Base-by-base conservation (phyloP, 2,113 vertebrate genomes). In the Ctenodactylus gundi region DNA sequence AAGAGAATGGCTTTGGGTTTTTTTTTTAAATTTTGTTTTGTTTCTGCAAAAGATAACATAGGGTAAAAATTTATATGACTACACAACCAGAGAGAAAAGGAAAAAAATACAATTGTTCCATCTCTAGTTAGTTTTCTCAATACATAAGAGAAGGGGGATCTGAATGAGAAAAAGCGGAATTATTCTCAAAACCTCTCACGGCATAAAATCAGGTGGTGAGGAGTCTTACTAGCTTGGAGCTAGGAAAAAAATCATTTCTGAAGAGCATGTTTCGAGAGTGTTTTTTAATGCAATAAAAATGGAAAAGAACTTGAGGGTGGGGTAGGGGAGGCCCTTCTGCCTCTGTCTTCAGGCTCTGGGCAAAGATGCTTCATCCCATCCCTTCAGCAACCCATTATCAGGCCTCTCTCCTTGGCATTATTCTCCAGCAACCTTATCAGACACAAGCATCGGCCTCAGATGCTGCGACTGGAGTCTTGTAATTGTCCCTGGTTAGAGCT, bases 371-470 rank as follows among this genome's bases (percentile, higher is more conserved):
- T 88, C 96, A 90, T 97, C 98, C 97, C 97, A 98, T 95, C 97
- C 97, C 98, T 98, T 98, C 97, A 98, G 97, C 97, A 97, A 96
- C n/a, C 97, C 97, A 98, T 98, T 98, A 98, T 98, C 96, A 73
- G 58, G 87, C 94, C 97, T 96, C 97, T 97, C 98, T 97, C 96
- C 97, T 97, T 97, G 88, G 84, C 97, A 98, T 98, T 98, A 98
- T 98, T 98, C 98, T 97, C 97, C 97, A 97, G 98, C 97, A 98
- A 97, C 98, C 98, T 98, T 98, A 98, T 98, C 98, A 98, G 97
- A 97, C 92, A 41, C 95, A 96, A 98, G 97, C 97, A 98, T 98
- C 98, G 1, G 64, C 97, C 96, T 98, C 98, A 97, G 98, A 98
- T 36, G 97, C 98, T 98, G 97, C 68, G 93, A 98, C 98, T 97